Base-by-base conservation (phyloP, 30 jellyfish, hydroid and myxozoan species). In the Calvadosia cruxmelitensis region DNA sequence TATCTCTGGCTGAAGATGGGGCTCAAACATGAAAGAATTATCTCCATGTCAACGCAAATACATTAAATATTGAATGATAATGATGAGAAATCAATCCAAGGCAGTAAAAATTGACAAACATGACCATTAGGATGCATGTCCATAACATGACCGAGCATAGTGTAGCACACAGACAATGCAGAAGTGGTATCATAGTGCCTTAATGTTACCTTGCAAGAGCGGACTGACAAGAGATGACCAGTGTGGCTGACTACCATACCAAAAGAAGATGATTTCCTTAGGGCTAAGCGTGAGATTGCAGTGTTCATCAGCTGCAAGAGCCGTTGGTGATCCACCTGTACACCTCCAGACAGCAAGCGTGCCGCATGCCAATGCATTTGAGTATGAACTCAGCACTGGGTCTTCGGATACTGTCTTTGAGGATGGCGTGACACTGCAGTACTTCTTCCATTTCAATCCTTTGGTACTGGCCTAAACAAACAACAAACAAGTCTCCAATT, bases 171-270 rank as follows among this genome's bases (percentile, higher is more conserved):
- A n/a, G n/a, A n/a, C n/a, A n/a, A n/a, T n/a, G n/a, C n/a, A n/a
- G n/a, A n/a, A n/a, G n/a, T n/a, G n/a, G n/a, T n/a, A n/a, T n/a
- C n/a, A n/a, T n/a, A n/a, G n/a, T n/a, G n/a, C n/a, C n/a, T n/a
- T n/a, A n/a, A n/a, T n/a, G n/a, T 28, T 61, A 78, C 96, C 96
- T 86, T 71, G 69, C 52, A 86, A 66, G 31, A 66, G 27, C 12
- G 93, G 71, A 31, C 83, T 67, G 29, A 78, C 64, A 5, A 80
- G 33, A 27, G 67, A 86, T 16, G 81, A 32, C 30, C 80, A 65
- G n/a, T n/a, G 78, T 30, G 98, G 98, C 73, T 81, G 90, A 51
- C 80, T 94, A 20, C 98, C 98, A 89, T 74, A 89, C 98, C 98
- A 89, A 68, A 89, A 89, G 30, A 81, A 29, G 27, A 81, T 51